phyloP scores from a whole-genome alignment of 2,888 invertebrate species.

The Eretmocerus hayati region DNA sequence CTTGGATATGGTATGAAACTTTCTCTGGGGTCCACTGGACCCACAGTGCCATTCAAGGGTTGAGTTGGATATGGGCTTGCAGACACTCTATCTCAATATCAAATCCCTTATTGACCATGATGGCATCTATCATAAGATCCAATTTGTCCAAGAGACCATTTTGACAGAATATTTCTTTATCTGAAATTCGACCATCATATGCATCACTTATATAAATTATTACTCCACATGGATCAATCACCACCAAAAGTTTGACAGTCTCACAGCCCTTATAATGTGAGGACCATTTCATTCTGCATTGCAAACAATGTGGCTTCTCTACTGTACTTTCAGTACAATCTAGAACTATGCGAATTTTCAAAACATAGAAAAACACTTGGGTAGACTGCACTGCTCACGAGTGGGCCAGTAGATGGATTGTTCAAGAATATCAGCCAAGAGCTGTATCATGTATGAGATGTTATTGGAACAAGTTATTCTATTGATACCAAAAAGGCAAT shows the following conservation, averaged over 20 bases:
- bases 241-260: conserved; percentile 3
- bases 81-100: too few relatives aligned
- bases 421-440: too few relatives aligned
- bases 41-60: too few relatives aligned
- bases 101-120: conserved; percentile 19
- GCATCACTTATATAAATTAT: conserved; percentile 11
- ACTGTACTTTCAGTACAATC: conserved; percentile 15
- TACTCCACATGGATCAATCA: conserved; percentile 2
- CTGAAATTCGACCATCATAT: conserved; percentile 7
- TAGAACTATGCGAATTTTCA: too few relatives aligned
- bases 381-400: too few relatives aligned
- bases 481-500: background rate
- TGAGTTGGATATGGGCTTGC: too few relatives aligned
- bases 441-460: too few relatives aligned
- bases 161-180: conserved; percentile 8
- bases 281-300: conserved; percentile 5
- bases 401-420: too few relatives aligned
- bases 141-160: conserved; percentile 5
- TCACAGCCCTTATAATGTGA: conserved; percentile 15
- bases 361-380: too few relatives aligned
- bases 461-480: too few relatives aligned
- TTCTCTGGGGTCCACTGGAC: too few relatives aligned
- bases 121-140: conserved; percentile 5
- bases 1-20: too few relatives aligned
- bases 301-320: conserved; percentile 12